Percentiles rank a stretch among this genome's conserved stretches.
Evolutionary conservation across 2,888 invertebrate species (phyloP).

Genomic region (Scelioninae gen. 1): DNA sequence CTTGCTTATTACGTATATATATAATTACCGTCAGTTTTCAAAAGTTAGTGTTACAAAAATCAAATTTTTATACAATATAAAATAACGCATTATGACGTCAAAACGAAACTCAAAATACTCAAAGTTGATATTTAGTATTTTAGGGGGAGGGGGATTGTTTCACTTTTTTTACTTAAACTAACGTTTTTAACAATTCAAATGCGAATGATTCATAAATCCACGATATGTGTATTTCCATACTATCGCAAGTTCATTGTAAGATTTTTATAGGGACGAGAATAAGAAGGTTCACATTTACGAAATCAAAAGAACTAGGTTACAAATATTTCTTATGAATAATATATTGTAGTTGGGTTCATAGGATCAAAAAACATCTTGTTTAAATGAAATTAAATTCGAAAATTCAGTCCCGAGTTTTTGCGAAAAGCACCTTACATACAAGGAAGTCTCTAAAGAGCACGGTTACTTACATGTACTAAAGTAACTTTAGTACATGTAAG

Average conservation of each 20-base stretch:
- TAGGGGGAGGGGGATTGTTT: constrained; percentile 15
- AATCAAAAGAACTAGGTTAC: constrained; percentile 14
- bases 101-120: constrained; percentile 40
- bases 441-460: too few relatives aligned
- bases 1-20: constrained; percentile 26
- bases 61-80: constrained; percentile 35
- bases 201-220: constrained; percentile 11
- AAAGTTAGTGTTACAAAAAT: constrained; percentile 31
- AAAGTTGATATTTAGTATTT: constrained; percentile 37
- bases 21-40: constrained; percentile 13
- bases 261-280: constrained; percentile 13
- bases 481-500: too few relatives aligned
- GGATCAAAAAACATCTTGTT: constrained; percentile 15
- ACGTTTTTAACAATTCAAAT: constrained; percentile 24
- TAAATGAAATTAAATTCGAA: too few relatives aligned
- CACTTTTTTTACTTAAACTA: constrained; percentile 37
- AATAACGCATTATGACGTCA: constrained; percentile 14
- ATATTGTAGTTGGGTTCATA: constrained; percentile 12
- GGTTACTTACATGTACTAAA: too few relatives aligned
- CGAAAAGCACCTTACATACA: too few relatives aligned
- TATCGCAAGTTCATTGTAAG: constrained; percentile 10
- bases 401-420: too few relatives aligned
- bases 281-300: background rate
- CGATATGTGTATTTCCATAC: constrained; percentile 13
- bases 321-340: constrained; percentile 18